Percentiles rank a stretch among this genome's conserved stretches.
These are phyloP conservation scores for Lordiphosa clarofinis DNA, from an alignment of 1,140 invertebrate genomes.

Conservation along the genomic window DNA sequence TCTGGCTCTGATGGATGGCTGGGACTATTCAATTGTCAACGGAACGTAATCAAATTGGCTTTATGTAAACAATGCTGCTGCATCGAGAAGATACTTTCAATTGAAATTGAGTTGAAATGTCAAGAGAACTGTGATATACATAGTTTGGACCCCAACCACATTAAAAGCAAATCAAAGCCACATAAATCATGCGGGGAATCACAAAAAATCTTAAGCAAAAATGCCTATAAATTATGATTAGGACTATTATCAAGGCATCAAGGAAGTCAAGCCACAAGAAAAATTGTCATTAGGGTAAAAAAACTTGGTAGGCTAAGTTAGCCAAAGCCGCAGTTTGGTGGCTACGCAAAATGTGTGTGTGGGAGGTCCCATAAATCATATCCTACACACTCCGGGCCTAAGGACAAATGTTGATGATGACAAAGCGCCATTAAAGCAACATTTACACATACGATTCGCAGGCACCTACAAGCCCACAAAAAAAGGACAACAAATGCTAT, in stretches of 20 bases:
- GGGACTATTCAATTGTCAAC: conserved; percentile 59
- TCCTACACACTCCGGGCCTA: conserved; percentile 45
- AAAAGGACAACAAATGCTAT: conserved; percentile 63
- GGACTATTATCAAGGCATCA: conserved; percentile 55
- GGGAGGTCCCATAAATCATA: conserved; percentile 63
- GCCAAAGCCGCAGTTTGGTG: conserved; percentile 19
- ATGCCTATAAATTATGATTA: conserved; percentile 70
- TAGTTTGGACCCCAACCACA: conserved; percentile 24
- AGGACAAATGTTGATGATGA: conserved; percentile 77
- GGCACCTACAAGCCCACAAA: conserved; percentile 51
- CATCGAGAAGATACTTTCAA: conserved; percentile 38
- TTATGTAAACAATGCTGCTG: conserved; percentile 59
- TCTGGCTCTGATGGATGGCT: conserved; percentile 65
- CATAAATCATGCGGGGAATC: conserved; percentile 48
- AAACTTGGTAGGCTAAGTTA: conserved; percentile 42
- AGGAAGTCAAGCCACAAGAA: conserved; percentile 55
- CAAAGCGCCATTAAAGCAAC: conserved; percentile 73
- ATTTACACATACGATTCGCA: conserved; percentile 53
- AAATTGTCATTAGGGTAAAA: conserved; percentile 67
- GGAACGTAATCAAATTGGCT: conserved; percentile 70
- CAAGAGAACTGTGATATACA: conserved; percentile 68
- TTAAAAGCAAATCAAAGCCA: conserved; percentile 47
- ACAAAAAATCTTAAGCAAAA: conserved; percentile 32
- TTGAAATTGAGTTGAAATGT: conserved; percentile 64
- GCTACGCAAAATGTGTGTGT: conserved; percentile 34